Evolutionary conservation across 2,113 vertebrate genomes (phyloP).

Genomic region (Burhinus bistriatus): DNA sequence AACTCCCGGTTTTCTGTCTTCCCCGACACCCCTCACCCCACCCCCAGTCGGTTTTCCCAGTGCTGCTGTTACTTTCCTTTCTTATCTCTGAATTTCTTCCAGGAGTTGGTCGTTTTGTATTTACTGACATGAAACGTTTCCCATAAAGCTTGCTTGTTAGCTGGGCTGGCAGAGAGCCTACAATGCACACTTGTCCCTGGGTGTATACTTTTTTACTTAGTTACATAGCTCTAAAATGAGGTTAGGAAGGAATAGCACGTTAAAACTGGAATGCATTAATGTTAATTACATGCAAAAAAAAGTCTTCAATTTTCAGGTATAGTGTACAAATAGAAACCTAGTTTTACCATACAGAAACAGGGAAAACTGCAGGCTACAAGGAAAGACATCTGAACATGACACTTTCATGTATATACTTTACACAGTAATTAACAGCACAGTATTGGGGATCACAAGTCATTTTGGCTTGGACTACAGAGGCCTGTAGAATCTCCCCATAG

Average conservation of each 20-base stretch:
- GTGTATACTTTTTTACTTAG: background rate
- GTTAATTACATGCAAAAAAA: background rate
- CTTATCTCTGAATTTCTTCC: background rate
- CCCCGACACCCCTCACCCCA: too few relatives aligned
- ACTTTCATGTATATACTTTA: rapidly evolving
- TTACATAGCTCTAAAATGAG: background rate
- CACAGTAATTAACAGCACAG: background rate
- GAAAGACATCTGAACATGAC: background rate
- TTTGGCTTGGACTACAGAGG: background rate
- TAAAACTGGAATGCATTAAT: background rate
- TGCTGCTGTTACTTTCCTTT: background rate
- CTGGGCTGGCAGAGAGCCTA: background rate
- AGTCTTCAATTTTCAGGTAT: background rate
- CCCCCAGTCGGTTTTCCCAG: background rate
- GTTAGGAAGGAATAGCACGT: background rate
- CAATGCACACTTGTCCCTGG: rapidly evolving
- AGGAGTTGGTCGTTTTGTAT: background rate
- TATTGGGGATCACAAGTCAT: background rate
- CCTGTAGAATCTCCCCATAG: background rate
- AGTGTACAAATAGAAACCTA: background rate
- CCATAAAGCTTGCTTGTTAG: background rate
- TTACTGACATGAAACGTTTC: too few relatives aligned
- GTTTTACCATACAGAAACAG: background rate
- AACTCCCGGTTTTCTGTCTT: background rate
- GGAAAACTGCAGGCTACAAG: background rate